phyloP scores from a whole-genome alignment of 2,113 vertebrate genomes.

The Chitala chitala region DNA sequence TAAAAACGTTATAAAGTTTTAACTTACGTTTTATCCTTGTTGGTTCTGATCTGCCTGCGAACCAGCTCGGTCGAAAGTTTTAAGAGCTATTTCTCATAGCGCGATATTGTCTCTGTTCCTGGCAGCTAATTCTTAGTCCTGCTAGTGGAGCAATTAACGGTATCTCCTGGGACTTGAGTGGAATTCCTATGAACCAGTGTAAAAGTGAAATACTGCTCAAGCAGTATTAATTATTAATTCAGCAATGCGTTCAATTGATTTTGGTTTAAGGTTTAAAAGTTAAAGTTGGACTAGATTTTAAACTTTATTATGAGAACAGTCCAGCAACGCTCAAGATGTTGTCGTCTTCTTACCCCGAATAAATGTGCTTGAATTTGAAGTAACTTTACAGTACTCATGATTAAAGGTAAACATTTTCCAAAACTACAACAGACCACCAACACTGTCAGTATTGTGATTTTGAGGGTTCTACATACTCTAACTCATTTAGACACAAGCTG shows the following conservation, averaged over 20 bases:
- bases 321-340: background rate
- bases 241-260: too few relatives aligned
- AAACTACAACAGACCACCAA: background rate
- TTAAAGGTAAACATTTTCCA: background rate
- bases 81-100: constrained; percentile 20
- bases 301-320: background rate
- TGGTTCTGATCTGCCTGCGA: too few relatives aligned
- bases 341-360: constrained; percentile 11
- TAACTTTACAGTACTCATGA: background rate
- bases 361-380: constrained; percentile 17
- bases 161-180: constrained; percentile 24
- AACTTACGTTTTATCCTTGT: background rate
- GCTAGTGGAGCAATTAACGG: constrained; percentile 24
- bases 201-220: constrained; percentile 10
- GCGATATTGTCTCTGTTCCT: constrained; percentile 22
- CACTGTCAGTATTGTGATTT: background rate
- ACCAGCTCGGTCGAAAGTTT: too few relatives aligned
- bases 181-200: constrained; percentile 21
- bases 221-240: too few relatives aligned
- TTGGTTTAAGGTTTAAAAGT: too few relatives aligned
- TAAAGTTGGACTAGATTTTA: background rate
- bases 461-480: background rate
- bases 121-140: constrained; percentile 15
- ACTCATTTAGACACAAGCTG: background rate
- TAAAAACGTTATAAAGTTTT: background rate